These are phyloP conservation scores for Pangasius macronema DNA, from an alignment of 2,797 vertebrate genomes.

Conservation along the genomic window DNA sequence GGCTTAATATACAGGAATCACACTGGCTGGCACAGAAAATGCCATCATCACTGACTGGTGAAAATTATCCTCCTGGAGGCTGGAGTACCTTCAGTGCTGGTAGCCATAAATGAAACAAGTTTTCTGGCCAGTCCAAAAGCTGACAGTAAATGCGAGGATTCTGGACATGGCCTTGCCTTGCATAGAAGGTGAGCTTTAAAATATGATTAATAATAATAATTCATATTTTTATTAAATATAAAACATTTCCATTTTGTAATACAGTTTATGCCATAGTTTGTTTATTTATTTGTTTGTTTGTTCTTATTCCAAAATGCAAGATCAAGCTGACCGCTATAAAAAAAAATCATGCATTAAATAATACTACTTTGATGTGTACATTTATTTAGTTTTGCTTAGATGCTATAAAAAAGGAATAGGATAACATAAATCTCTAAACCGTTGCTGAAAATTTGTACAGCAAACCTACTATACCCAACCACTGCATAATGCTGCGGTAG, in stretches of 20 bases:
- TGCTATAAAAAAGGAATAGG: not conserved
- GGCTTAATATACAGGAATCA: not conserved
- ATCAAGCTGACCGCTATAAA: not conserved
- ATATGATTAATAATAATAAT: too few species aligned
- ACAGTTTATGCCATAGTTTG: not conserved
- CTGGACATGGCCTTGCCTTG: not conserved
- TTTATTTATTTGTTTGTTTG: not conserved
- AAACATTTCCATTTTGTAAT: not conserved
- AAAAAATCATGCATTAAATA: not conserved
- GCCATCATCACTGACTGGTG: not conserved
- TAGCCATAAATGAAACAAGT: not conserved
- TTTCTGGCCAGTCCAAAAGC: not conserved
- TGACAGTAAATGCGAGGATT: not conserved
- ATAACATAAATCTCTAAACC: conserved; percentile 16
- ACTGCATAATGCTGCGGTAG: conserved; percentile 61
- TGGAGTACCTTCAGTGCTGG: not conserved
- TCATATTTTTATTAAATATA: too few species aligned
- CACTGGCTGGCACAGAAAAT: not conserved
- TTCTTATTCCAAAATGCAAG: not conserved
- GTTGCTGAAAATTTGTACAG: not conserved
- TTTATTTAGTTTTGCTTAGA: not conserved
- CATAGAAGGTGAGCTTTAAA: not conserved
- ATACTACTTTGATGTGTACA: not conserved
- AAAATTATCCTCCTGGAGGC: not conserved
- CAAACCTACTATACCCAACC: conserved; percentile 30